Percentiles rank a stretch among this genome's conserved stretches.
Evolutionary conservation across 2,113 vertebrate species (phyloP).

Genomic region (Bothrops jararaca): DNA sequence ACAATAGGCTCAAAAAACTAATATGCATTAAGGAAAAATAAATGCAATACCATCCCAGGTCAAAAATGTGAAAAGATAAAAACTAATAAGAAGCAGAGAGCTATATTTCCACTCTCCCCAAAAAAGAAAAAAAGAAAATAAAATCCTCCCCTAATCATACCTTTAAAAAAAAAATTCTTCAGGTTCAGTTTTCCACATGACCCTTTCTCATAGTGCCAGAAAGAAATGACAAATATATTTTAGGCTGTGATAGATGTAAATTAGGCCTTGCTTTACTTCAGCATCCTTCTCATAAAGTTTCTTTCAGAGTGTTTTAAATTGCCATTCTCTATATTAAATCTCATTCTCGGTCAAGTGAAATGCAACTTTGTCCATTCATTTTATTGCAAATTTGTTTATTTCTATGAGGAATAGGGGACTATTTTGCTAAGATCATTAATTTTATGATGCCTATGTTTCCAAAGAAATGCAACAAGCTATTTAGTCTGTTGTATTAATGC

Average conservation of each 20-base stretch:
- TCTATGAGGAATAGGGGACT: slow-evolving; percentile 42
- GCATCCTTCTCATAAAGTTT: slow-evolving; percentile 35
- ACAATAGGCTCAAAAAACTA: slow-evolving; percentile 1
- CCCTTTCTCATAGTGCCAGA: background rate
- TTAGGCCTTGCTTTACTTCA: slow-evolving; percentile 22
- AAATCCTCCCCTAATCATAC: background rate
- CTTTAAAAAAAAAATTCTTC: background rate
- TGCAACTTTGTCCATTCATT: background rate
- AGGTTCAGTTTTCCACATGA: background rate
- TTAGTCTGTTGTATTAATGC: slow-evolving; percentile 48
- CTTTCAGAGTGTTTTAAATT: slow-evolving; percentile 21
- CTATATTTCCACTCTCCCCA: background rate
- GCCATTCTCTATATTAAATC: background rate
- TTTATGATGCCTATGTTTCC: slow-evolving; percentile 56
- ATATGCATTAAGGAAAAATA: slow-evolving; percentile 27
- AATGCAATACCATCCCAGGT: background rate
- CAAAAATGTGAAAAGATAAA: background rate
- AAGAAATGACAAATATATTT: slow-evolving; percentile 8
- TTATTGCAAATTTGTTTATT: slow-evolving; percentile 52
- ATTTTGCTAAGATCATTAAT: slow-evolving; percentile 58
- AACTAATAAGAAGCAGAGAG: background rate
- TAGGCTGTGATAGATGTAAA: slow-evolving; percentile 35
- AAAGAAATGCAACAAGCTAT: slow-evolving; percentile 36
- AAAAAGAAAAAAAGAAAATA: background rate
- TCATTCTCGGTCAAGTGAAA: background rate